Evolutionary conservation across 2,113 vertebrate genomes (phyloP).

Genomic region (Hymenochirus boettgeri): DNA sequence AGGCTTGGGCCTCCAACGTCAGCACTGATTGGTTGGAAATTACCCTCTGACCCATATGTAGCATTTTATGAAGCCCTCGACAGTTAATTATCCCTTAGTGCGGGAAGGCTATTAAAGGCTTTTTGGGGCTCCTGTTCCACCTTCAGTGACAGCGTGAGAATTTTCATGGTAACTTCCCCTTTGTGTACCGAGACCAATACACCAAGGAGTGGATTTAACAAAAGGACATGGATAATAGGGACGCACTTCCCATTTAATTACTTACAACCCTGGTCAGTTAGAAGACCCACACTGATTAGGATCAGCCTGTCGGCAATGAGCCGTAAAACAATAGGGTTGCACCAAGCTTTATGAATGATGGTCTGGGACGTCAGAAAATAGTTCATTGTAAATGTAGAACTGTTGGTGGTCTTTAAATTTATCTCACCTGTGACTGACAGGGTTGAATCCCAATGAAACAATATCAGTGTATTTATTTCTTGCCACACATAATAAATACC

Average conservation of each 20-base stretch:
- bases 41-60: constrained; percentile 30
- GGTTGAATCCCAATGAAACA: too few relatives aligned
- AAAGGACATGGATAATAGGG: constrained; percentile 32
- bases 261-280: constrained; percentile 17
- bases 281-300: constrained; percentile 19
- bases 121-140: background rate
- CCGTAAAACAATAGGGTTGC: background rate
- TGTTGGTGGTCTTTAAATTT: too few relatives aligned
- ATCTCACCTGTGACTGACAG: background rate
- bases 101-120: constrained; percentile 1
- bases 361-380: too few relatives aligned
- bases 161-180: constrained; percentile 5
- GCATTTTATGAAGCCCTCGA: constrained; percentile 12
- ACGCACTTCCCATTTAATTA: constrained; percentile 29
- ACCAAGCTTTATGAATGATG: too few relatives aligned
- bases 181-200: constrained; percentile 32
- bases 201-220: constrained; percentile 4
- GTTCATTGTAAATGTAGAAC: too few relatives aligned
- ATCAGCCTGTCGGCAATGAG: constrained; percentile 27
- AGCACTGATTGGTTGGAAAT: constrained; percentile 16
- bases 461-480: too few relatives aligned
- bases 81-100: constrained; percentile 27
- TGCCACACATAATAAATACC: too few relatives aligned
- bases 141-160: constrained; percentile 38
- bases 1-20: constrained; percentile 3